Evolutionary conservation across 2,113 vertebrate species (phyloP).

Genomic region (Daphoenositta chrysoptera): DNA sequence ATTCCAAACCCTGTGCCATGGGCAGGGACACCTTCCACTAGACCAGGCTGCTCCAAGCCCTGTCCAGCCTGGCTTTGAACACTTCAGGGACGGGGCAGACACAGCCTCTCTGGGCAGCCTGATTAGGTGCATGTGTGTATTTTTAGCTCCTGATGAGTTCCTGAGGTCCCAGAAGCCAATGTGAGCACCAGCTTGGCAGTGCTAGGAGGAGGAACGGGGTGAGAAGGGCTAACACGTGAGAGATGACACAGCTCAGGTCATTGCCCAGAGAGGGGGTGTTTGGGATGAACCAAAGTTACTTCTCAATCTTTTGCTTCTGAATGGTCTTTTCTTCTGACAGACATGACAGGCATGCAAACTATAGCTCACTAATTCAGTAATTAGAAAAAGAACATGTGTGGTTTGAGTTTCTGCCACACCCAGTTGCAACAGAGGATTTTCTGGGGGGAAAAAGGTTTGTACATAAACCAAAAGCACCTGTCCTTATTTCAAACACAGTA

Average conservation of each 20-base stretch:
- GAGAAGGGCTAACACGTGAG: background rate
- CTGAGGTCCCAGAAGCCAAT: background rate
- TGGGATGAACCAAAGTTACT: background rate
- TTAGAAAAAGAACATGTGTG: background rate
- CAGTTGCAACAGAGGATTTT: background rate
- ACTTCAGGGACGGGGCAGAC: background rate
- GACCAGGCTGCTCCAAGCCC: background rate
- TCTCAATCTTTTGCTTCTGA: background rate
- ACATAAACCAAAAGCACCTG: background rate
- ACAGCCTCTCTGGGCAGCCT: background rate
- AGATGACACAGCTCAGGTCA: background rate
- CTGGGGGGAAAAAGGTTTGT: fast-evolving
- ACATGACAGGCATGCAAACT: background rate
- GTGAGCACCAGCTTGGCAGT: background rate
- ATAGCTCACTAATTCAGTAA: background rate
- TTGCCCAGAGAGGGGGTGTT: background rate
- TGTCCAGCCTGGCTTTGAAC: background rate
- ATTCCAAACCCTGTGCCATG: background rate
- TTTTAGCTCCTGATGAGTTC: background rate
- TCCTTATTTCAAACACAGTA: background rate
- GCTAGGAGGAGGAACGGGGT: background rate
- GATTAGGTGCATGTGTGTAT: fast-evolving
- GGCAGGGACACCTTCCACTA: background rate
- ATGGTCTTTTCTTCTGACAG: background rate
- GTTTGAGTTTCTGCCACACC: background rate